Conservation (phyloP, 2,888 invertebrate genomes). For the Spialia ferax region DNA sequence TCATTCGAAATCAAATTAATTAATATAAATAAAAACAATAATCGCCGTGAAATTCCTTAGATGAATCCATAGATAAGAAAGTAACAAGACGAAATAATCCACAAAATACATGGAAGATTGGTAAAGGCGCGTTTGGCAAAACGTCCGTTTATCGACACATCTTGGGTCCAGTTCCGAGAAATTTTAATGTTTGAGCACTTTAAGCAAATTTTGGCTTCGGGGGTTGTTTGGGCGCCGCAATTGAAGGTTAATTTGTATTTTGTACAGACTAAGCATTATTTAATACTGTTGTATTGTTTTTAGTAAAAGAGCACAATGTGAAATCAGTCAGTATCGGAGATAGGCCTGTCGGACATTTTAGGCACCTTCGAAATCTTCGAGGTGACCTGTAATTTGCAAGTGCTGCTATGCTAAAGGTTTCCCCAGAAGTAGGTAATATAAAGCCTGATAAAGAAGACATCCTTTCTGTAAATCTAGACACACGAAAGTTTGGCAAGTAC, state of each 20-base stretch:
- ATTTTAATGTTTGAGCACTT: background rate
- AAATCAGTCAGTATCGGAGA: background rate
- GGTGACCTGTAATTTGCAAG: no score
- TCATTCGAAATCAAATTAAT: background rate
- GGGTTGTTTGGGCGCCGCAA: background rate
- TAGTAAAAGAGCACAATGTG: background rate
- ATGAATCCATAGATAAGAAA: conserved; percentile 1
- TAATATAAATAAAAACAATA: background rate
- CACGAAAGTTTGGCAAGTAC: no score
- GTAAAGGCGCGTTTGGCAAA: conserved; percentile 11
- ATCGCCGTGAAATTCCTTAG: conserved; percentile 1
- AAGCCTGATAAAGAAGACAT: no score
- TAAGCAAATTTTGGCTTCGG: conserved; percentile 9
- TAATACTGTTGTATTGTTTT: background rate
- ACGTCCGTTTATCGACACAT: conserved; percentile 21
- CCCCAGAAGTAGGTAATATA: no score
- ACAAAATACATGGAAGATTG: background rate
- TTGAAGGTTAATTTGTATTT: background rate
- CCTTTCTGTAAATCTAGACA: no score
- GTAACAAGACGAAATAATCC: conserved; percentile 17
- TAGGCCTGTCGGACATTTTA: no score
- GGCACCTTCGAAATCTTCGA: no score
- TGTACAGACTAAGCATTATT: background rate
- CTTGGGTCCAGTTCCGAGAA: conserved; percentile 19
- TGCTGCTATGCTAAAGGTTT: no score